Conservation (phyloP, 2,888 invertebrate genomes). For the Drosophila siamana region DNA sequence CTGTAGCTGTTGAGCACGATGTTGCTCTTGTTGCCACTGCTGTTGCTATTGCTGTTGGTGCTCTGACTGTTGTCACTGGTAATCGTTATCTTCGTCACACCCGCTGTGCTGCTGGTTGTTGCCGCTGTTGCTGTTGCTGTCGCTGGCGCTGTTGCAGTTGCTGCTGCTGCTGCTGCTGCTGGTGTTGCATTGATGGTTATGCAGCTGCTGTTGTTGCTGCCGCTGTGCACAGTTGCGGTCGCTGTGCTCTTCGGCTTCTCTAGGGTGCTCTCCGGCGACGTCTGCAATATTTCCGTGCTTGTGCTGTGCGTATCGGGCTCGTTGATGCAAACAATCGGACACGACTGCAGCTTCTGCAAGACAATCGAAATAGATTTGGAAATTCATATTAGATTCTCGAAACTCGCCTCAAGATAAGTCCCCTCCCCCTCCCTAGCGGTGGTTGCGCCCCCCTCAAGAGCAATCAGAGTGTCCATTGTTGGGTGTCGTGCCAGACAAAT, state of each 20-base stretch:
- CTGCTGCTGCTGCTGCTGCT: conserved; percentile 26
- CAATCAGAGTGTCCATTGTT: conserved; percentile 11
- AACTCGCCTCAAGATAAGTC: no score
- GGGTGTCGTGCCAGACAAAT: conserved; percentile 72
- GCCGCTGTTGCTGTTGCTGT: conserved; percentile 22
- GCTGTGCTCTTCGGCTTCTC: conserved; percentile 69
- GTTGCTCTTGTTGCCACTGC: conserved; percentile 32
- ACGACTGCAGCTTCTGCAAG: conserved; percentile 90
- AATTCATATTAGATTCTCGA: neutral
- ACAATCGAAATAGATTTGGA: neutral
- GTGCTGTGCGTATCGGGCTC: conserved; percentile 83
- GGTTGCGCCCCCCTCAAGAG: neutral
- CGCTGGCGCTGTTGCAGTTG: conserved; percentile 20
- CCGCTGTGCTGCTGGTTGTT: conserved; percentile 49
- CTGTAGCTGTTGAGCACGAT: conserved; percentile 16
- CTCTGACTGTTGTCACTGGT: conserved; percentile 55
- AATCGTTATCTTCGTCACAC: conserved; percentile 71
- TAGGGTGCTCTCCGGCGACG: conserved; percentile 80
- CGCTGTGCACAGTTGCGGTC: conserved; percentile 42
- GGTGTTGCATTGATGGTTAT: conserved; percentile 55
- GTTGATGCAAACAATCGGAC: conserved; percentile 86
- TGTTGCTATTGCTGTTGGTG: conserved; percentile 31
- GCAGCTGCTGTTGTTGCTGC: conserved; percentile 31
- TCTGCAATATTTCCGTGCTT: conserved; percentile 81
- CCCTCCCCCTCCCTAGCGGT: no score